Evolutionary conservation across 1,140 invertebrate genomes (phyloP).

Genomic region (Goniozus legneri): DNA sequence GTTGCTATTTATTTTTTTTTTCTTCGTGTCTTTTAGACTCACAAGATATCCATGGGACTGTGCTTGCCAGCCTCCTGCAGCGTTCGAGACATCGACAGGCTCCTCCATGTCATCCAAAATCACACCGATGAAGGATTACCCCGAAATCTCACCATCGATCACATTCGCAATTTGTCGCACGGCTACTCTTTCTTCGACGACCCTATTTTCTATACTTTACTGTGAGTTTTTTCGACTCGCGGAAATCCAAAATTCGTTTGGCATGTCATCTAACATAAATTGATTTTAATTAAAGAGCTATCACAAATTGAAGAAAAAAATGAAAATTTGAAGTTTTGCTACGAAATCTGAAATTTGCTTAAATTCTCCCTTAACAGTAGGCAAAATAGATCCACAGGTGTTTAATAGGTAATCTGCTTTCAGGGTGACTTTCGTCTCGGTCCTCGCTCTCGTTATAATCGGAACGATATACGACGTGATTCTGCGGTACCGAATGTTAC

Average conservation of each 20-base stretch:
- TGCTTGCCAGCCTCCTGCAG: slow-evolving; percentile 41
- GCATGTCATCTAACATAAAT: too few relatives aligned
- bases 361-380: not conserved
- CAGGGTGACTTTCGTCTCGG: slow-evolving; percentile 22
- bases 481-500: slow-evolving; percentile 30
- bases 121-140: slow-evolving; percentile 14
- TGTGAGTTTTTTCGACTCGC: too few relatives aligned
- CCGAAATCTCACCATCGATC: slow-evolving; percentile 23
- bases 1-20: not conserved
- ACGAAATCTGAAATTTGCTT: too few relatives aligned
- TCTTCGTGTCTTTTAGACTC: slow-evolving; percentile 23
- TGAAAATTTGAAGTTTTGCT: too few relatives aligned
- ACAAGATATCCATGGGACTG: slow-evolving; percentile 34
- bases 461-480: slow-evolving; percentile 34
- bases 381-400: slow-evolving; percentile 4
- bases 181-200: slow-evolving; percentile 36
- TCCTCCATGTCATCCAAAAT: slow-evolving; percentile 23
- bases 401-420: slow-evolving; percentile 14
- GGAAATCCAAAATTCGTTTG: too few relatives aligned
- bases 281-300: not conserved
- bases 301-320: not conserved
- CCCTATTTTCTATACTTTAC: slow-evolving; percentile 32
- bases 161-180: slow-evolving; percentile 29
- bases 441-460: slow-evolving; percentile 20
- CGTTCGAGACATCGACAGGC: slow-evolving; percentile 25